Base-by-base conservation (phyloP, 2,113 vertebrate genomes). In the Glareola pratincola region DNA sequence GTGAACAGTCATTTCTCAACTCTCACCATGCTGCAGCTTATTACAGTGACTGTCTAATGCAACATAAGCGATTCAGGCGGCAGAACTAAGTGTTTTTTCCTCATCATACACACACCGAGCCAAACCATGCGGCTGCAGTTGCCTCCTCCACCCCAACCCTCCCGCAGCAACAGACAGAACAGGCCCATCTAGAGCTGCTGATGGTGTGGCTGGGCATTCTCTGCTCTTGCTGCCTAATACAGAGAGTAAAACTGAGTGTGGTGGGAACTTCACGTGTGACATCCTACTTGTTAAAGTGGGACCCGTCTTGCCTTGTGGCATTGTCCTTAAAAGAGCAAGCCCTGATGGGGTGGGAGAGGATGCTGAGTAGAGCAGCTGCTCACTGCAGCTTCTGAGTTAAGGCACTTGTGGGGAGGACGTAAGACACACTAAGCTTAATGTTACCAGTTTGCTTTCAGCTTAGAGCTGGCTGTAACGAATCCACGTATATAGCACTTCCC, bases 201-300 rank as follows among this genome's bases (percentile, higher is more conserved):
- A 10, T 4, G 41, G 36, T 0, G 0, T 11, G 9, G 21, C 19
- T 45, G 19, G 60, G 16, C 15, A 24, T 62, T 53, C 24, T 30
- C 12, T 45, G 16, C 34, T 54, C 76, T 32, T 63, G 36, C 53
- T 36, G 60, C 32, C 16, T 54, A n/a, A 37, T 39, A 56, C 8
- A 32, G 29, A 88, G 43, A 59, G 53, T 51, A 67, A 53, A 87
- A 26, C 24, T 19, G 8, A 77, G 27, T 59, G 10, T 5, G 9
- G 12, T 27, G 26, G 39, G 26, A 60, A 9, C 48, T 22, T 53
- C n/a, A n/a, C 1, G 0, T 11, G 5, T 19, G 34, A 18, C 13
- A 10, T 26, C 24, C 64, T 56, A 15, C 56, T 64, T 1, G 1
- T 23, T 72, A 12, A 59, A 59, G n/a, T 51, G 27, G 20, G 57